Evolutionary conservation across 2,797 vertebrate genomes (phyloP).

Genomic region (Clarias platycephalus): DNA sequence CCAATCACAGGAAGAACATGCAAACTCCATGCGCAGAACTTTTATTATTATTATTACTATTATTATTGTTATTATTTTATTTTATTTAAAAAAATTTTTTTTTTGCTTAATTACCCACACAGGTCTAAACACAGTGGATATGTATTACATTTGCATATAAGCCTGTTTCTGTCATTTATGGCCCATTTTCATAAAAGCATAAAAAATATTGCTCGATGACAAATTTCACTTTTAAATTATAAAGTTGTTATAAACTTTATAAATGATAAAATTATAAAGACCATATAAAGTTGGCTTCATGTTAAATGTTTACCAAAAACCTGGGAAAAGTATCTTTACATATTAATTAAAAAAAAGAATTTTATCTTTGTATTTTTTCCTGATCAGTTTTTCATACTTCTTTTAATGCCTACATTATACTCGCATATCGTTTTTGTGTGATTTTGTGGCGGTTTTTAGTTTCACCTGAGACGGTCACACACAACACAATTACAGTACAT

Average conservation of each 20-base stretch:
- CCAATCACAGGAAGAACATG: too few species aligned
- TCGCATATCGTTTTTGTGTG: background rate
- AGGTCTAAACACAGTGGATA: background rate
- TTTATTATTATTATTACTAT: too few species aligned
- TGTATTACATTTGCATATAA: background rate
- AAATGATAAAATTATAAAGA: too few species aligned
- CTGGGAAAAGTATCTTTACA: background rate
- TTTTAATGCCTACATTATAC: background rate
- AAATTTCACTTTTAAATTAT: too few species aligned
- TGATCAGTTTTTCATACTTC: background rate
- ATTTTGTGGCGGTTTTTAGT: background rate
- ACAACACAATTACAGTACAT: background rate
- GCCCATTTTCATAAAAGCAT: background rate
- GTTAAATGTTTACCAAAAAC: background rate
- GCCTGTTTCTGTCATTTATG: background rate
- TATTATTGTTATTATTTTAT: too few species aligned
- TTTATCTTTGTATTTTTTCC: background rate
- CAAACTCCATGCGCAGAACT: too few species aligned
- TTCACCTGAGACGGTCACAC: background rate
- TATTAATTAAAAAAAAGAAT: background rate
- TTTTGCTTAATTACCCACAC: background rate
- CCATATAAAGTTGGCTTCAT: background rate
- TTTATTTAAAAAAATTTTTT: too few species aligned
- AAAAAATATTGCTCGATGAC: background rate
- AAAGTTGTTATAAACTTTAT: too few species aligned